Conservation (phyloP, 1,140 invertebrate species). For the Diabrotica virgifera region DNA sequence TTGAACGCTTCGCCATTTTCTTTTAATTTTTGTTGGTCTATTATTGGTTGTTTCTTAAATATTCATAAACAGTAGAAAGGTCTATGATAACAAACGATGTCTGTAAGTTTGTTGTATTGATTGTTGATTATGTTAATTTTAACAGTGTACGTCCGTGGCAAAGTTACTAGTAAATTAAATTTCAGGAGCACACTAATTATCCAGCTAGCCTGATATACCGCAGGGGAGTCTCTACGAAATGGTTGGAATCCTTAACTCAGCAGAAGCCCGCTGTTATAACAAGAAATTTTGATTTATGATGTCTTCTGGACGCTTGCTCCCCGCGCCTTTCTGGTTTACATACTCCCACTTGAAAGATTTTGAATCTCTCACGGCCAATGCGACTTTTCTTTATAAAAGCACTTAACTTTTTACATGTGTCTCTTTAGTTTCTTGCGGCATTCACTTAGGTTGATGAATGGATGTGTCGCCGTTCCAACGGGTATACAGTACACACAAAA, state of each 20-base stretch:
- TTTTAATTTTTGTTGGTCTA: too few species aligned
- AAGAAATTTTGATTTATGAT: slow-evolving; percentile 35
- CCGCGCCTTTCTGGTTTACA: slow-evolving; percentile 27
- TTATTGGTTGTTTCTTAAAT: too few species aligned
- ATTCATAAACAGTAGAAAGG: too few species aligned
- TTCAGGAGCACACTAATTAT: background rate
- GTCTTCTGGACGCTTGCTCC: slow-evolving; percentile 11
- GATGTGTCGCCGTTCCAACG: slow-evolving; percentile 1
- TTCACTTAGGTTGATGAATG: slow-evolving; percentile 29
- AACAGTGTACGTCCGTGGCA: background rate
- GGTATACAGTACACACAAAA: too few species aligned
- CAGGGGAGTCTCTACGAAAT: background rate
- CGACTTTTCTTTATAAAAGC: slow-evolving; percentile 17
- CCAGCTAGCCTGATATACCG: background rate
- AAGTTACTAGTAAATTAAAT: background rate
- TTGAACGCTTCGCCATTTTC: too few species aligned
- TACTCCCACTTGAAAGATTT: slow-evolving; percentile 35
- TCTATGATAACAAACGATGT: too few species aligned
- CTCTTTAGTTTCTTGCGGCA: slow-evolving; percentile 25
- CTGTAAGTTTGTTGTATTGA: too few species aligned
- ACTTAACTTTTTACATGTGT: slow-evolving; percentile 27
- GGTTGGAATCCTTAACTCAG: slow-evolving; percentile 25
- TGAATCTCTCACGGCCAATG: slow-evolving; percentile 30
- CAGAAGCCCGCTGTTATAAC: slow-evolving; percentile 34
- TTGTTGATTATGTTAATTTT: background rate